Evolutionary conservation across 1,140 invertebrate genomes (phyloP), one percentile per base, ranked within the genome.

Genomic region (Lasaia peninsularis): DNA sequence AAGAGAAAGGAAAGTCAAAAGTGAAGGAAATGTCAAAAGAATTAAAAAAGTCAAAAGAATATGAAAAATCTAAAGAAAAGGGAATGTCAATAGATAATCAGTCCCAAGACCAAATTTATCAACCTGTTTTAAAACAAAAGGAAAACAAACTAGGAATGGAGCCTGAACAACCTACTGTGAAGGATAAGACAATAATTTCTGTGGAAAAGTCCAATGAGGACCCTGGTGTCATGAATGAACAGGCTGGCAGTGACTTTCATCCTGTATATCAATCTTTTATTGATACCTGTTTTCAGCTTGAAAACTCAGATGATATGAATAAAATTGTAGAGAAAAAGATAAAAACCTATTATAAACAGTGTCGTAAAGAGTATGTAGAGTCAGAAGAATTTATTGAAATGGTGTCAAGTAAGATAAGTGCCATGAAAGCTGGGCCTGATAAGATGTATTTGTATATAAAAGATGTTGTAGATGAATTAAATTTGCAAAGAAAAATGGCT

Each of bases 271-370:
- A 78, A 67, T 73, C 57, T 31, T 88, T 86, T 62, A 88, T 88
- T 35, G 65, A 81, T 58, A 60, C 78, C 14, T 88, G 86, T 67
- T 79, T 88, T 31, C 9, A 77, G 62, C 56, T 86, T n/a, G 86
- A 88, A 73, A 73, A 88, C 68, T 81, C 86, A 28, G 72, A 80
- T 48, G 86, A 88, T 58, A 88, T 88, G 86, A 73, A 71, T 48
- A 86, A 82, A 59, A 88, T 88, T 69, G 78, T 88, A 49, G 86
- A 88, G 10, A 86, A 81, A 56, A 88, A 85, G 66, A 80, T 88
- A 10, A 87, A 86, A 71, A 63, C 67, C n/a, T 88, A 88, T 63
- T 87, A 86, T 52, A 85, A 62, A 63, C 80, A 87, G 60, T 82
- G 81, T 54, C 71, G 76, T 14, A 86, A 86, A 63, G 72, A 76